phyloP scores from a whole-genome alignment of 2,113 vertebrate species.

The Rallus limicola region DNA sequence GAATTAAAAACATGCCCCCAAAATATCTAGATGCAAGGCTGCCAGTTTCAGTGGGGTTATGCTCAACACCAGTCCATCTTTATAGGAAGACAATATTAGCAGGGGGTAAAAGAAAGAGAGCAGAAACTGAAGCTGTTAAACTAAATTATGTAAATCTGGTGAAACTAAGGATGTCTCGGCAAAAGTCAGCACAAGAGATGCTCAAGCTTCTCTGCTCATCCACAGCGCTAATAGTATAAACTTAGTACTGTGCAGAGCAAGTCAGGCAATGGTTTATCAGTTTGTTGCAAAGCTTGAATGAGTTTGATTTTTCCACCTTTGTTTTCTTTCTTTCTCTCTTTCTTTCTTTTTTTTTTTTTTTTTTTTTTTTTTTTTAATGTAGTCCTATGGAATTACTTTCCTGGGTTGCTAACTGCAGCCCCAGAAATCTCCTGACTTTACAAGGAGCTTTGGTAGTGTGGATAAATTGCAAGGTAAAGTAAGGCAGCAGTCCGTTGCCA shows the following conservation, averaged over 20 bases:
- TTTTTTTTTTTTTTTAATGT: neutral
- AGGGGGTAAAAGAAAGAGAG: neutral
- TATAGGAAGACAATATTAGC: neutral
- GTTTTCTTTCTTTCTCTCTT: neutral
- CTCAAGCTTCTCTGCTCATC: neutral
- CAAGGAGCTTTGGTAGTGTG: rapidly evolving
- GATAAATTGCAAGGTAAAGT: neutral
- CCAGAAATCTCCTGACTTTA: neutral
- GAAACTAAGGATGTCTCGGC: neutral
- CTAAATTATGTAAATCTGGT: neutral
- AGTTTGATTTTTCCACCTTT: neutral
- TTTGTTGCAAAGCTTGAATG: neutral
- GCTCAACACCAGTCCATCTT: rapidly evolving
- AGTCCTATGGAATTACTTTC: neutral
- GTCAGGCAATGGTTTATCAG: neutral
- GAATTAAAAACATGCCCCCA: neutral
- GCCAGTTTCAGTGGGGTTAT: rapidly evolving
- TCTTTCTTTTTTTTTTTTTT: neutral
- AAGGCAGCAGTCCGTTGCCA: neutral
- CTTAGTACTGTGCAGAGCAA: rapidly evolving
- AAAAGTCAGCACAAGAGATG: neutral
- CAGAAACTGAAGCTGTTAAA: neutral
- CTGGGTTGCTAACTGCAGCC: neutral
- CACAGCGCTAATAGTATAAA: neutral
- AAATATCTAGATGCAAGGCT: rapidly evolving